Percentiles rank a stretch among this genome's conserved stretches.
Conservation (phyloP, 37 sponge, comb jelly and placozoan species). For the Chondrilla cf. caribensis region DNA sequence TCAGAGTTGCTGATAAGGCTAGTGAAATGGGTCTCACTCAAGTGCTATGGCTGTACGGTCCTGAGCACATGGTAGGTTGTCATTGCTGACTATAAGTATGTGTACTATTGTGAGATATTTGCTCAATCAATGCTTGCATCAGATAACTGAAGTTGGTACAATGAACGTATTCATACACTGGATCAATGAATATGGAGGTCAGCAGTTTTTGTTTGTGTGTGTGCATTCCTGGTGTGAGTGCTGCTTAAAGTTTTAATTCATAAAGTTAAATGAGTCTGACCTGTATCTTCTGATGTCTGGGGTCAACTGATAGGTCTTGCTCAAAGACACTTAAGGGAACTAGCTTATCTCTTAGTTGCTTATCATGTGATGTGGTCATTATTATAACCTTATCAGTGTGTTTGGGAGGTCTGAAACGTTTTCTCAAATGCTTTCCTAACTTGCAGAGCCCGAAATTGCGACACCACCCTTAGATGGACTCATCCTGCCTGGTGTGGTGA, state of each 20-base stretch:
- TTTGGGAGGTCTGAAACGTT: too few species aligned
- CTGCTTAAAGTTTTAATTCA: too few species aligned
- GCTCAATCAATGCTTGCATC: background rate
- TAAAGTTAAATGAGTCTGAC: too few species aligned
- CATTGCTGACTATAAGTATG: background rate
- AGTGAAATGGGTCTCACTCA: conserved; percentile 67
- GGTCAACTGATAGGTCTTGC: too few species aligned
- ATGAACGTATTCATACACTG: conserved; percentile 98
- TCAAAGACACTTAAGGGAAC: too few species aligned
- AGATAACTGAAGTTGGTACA: conserved; percentile 98
- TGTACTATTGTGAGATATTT: background rate
- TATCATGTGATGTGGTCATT: too few species aligned
- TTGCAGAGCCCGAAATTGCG: conserved; percentile 91
- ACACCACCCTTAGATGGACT: conserved; percentile 93
- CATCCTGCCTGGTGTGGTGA: conserved; percentile 95
- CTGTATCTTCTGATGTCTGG: too few species aligned
- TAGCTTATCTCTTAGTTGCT: too few species aligned
- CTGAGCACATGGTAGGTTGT: conserved; percentile 46
- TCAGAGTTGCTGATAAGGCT: conserved; percentile 74
- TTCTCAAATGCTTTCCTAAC: too few species aligned
- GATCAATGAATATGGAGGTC: conserved; percentile 96
- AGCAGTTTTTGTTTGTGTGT: background rate
- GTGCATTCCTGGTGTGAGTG: too few species aligned
- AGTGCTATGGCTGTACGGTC: conserved; percentile 96
- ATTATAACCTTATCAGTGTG: too few species aligned